These are phyloP conservation scores for Crenuchus spilurus DNA, from an alignment of 2,797 vertebrate species.

Conservation along the genomic window DNA sequence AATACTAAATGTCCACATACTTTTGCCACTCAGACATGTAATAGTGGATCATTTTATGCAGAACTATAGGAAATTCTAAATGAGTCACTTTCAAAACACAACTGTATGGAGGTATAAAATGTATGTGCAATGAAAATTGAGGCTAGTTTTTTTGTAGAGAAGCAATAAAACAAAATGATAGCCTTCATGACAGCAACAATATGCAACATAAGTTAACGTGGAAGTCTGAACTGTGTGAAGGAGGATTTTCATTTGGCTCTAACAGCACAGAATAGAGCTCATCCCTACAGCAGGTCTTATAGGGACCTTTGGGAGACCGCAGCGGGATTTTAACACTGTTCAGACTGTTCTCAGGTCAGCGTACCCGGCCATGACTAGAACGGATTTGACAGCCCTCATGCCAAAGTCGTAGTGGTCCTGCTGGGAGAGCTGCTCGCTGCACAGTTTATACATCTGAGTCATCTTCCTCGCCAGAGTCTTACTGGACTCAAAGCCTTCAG, in stretches of 20 bases:
- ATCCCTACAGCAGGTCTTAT: not conserved
- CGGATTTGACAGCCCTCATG: constrained; percentile 88
- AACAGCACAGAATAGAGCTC: not conserved
- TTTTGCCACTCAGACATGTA: too few relatives aligned
- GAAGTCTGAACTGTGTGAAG: not conserved
- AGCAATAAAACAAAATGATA: too few relatives aligned
- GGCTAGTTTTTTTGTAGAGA: too few relatives aligned
- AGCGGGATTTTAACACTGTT: constrained; percentile 1
- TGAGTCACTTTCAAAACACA: too few relatives aligned
- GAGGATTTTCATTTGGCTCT: not conserved
- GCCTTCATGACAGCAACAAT: not conserved
- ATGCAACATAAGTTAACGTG: not conserved
- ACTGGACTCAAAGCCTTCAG: constrained; percentile 88
- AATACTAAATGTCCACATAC: too few relatives aligned
- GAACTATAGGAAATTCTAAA: too few relatives aligned
- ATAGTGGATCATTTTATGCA: too few relatives aligned
- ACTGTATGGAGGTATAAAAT: too few relatives aligned
- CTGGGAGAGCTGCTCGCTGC: constrained; percentile 89
- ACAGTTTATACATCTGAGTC: constrained; percentile 91
- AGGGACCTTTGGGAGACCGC: not conserved
- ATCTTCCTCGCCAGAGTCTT: constrained; percentile 85
- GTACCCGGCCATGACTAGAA: constrained; percentile 89
- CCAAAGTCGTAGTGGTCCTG: constrained; percentile 90
- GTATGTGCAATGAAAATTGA: too few relatives aligned
- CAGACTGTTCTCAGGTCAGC: constrained; percentile 26